Conservation (phyloP, 2,888 invertebrate species). For the Toxonevra muliebris region DNA sequence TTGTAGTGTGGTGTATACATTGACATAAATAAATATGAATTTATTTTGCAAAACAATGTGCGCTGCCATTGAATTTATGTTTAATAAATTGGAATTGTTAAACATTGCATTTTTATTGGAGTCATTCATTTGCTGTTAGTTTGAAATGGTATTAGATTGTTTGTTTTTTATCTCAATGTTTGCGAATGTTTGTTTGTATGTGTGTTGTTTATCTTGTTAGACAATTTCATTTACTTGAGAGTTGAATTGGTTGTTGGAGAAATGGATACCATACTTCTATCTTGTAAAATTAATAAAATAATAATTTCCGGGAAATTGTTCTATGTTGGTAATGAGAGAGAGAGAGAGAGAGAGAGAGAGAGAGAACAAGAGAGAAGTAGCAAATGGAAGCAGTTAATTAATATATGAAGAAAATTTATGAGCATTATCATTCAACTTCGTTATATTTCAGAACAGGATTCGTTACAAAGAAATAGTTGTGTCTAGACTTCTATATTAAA, state of each 20-base stretch:
- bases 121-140: conserved; percentile 8
- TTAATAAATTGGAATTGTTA: conserved; percentile 33
- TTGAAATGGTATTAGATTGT: not conserved
- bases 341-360: too few species aligned
- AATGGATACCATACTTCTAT: conserved; percentile 22
- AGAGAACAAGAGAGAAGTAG: too few species aligned
- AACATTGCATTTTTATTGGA: conserved; percentile 20
- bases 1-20: not conserved
- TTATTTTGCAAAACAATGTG: conserved; percentile 32
- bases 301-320: conserved; percentile 28
- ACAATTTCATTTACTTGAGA: not conserved
- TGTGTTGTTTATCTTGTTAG: not conserved
- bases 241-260: not conserved
- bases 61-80: conserved; percentile 35
- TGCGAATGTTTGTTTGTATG: not conserved
- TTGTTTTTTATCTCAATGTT: not conserved
- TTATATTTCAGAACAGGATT: not conserved
- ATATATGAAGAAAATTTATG: not conserved
- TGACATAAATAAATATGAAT: conserved; percentile 6
- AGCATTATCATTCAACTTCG: not conserved
- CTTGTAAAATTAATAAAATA: conserved; percentile 30
- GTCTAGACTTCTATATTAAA: too few species aligned
- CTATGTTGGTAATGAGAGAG: too few species aligned
- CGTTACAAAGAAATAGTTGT: too few species aligned
- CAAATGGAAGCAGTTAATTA: too few species aligned